These are phyloP conservation scores for Philotrypesis tridentata DNA, from an alignment of 1,140 invertebrate genomes.

Conservation along the genomic window DNA sequence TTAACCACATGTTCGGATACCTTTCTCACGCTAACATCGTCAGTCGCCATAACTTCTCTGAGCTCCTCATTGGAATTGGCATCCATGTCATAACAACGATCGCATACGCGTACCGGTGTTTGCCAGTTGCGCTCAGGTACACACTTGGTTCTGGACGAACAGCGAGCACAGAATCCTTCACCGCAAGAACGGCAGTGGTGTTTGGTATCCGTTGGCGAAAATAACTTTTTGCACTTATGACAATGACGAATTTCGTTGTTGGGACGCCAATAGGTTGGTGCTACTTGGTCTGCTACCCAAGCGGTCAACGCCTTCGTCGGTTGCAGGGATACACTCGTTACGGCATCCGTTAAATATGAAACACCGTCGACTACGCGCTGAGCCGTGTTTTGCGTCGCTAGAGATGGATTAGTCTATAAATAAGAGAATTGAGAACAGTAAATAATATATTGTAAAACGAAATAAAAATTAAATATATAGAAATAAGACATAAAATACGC, in stretches of 20 bases:
- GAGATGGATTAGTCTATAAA: slow-evolving; percentile 58
- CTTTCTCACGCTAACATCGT: slow-evolving; percentile 77
- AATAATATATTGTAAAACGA: no score
- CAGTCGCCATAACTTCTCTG: slow-evolving; percentile 55
- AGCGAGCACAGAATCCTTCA: slow-evolving; percentile 81
- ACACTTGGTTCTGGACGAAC: slow-evolving; percentile 77
- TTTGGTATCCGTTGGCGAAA: slow-evolving; percentile 76
- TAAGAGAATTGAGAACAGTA: no score
- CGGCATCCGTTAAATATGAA: slow-evolving; percentile 81
- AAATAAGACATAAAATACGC: slow-evolving; percentile 58
- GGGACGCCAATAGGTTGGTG: slow-evolving; percentile 87
- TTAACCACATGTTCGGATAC: slow-evolving; percentile 79
- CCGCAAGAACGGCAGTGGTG: slow-evolving; percentile 89
- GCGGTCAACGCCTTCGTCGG: slow-evolving; percentile 81
- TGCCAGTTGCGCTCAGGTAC: slow-evolving; percentile 81
- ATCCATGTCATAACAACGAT: slow-evolving; percentile 75
- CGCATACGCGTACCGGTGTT: slow-evolving; percentile 80
- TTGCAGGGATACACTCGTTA: slow-evolving; percentile 80
- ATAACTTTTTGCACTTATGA: slow-evolving; percentile 77
- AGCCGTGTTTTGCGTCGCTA: slow-evolving; percentile 80
- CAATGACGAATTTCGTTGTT: slow-evolving; percentile 86
- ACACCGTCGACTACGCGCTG: slow-evolving; percentile 85
- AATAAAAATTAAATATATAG: not conserved
- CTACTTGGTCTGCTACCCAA: slow-evolving; percentile 85
- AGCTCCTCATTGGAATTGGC: slow-evolving; percentile 57